Evolutionary conservation across 2,888 invertebrate species (phyloP), one percentile per base, ranked within the genome.

Genomic region (Drosophila rubida): DNA sequence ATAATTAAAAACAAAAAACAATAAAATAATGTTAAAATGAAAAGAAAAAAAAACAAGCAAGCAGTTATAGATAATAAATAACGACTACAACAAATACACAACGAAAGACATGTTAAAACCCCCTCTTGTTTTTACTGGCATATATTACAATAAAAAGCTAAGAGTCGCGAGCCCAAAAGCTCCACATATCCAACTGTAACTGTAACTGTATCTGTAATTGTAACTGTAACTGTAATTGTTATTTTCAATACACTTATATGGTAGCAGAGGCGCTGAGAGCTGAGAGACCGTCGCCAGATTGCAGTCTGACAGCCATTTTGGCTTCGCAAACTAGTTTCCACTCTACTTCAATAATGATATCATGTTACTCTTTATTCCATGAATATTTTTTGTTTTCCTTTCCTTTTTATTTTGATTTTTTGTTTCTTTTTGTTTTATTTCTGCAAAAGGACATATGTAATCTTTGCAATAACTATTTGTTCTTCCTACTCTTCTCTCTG

Each of bases 61-160:
- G 57, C 73, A 69, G 70, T 65, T 75, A 74, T 74, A 75, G 75
- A 81, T 75, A 72, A 81, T 79, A 81, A 70, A 63, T 44, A 78
- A 75, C 64, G 76, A 78, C 63, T 69, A 65, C 49, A 48, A 64
- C 45, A 65, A 78, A 77, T 77, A 81, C 85, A 81, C 85, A 81
- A 81, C 85, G 76, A 75, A 79, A 72, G 78, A 80, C 87, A 87
- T 82, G 85, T 82, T 85, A 80, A 80, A 85, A 84, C 69, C 84
- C 84, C 87, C 84, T 87, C 84, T 85, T 85, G 84, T 87, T 84
- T 80, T 81, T 75, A 70, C 66, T 75, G 75, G 71, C 77, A 58
- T 37, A 37, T 37, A 37, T 13, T 37, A 37, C 35, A 62, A 61
- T 51, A 25, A 39, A 70, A 51, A 66, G 46, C 55, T 62, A 54